Base-by-base conservation (phyloP, 2,888 invertebrate species). In the Eurytoma adleriae region DNA sequence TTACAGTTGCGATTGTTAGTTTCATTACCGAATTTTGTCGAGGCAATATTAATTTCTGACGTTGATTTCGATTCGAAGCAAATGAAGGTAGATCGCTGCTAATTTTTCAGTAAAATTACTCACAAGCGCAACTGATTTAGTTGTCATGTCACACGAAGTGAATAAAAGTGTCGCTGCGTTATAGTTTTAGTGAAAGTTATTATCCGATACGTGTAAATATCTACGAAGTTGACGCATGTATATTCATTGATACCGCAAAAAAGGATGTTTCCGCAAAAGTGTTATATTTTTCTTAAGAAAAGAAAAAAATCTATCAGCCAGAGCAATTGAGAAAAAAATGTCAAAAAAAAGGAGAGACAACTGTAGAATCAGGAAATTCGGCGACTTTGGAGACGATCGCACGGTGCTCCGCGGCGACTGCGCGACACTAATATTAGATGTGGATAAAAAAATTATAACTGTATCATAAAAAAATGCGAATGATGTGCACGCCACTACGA, bases 391-490 rank as follows among this genome's bases (percentile, higher is more conserved):
- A 78, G 81, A 81, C 81, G 81, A 81, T 81, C 81, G 81, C 81
- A 81, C 81, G 78, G 81, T 81, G 52, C 78, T 81, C 74, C 67
- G 70, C 54, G 48, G 62, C 70, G 64, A 71, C 61, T 73, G 77
- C 77, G 73, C 64, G 69, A 78, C 52, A 52, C 40, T 57, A 59
- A 20, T 27, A 71, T 72, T 86, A 83, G 76, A 81, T 85, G 84
- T 85, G 84, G 83, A 85, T 83, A 79, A 72, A 70, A 50, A 72
- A 40, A 70, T 69, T 82, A 83, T 78, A 54, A 74, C 14, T 85
- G 83, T 84, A 85, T 80, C 66, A 83, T 84, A 84, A 84, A 76
- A 66, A 78, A 80, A 67, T 82, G 74, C 50, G 68, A 59, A 52
- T 13, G 48, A 74, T 83, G 79, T 83, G 78, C 27, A 76, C 79